Conservation (phyloP, 2,113 vertebrate genomes). For the Sinocyclocheilus maitianheensis region DNA sequence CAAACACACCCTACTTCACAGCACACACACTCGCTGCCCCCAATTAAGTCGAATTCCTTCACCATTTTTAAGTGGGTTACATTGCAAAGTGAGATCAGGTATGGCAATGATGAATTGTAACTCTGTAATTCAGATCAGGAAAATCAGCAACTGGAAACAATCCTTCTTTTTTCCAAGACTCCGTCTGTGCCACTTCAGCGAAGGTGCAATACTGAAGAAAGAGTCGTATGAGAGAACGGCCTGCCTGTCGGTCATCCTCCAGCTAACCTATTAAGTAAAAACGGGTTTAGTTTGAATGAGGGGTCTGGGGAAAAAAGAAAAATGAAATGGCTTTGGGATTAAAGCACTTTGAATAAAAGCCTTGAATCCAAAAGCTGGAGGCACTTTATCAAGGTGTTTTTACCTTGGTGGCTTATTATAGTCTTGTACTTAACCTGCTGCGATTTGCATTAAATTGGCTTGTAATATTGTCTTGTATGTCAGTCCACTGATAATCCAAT, state of each 20-base stretch:
- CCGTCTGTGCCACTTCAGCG: neutral
- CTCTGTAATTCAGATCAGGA: slow-evolving; percentile 63
- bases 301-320: neutral
- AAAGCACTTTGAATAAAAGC: slow-evolving; percentile 22
- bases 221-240: neutral
- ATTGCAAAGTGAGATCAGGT: slow-evolving; percentile 47
- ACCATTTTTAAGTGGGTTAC: neutral
- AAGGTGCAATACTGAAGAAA: slow-evolving; percentile 31
- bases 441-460: neutral
- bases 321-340: neutral
- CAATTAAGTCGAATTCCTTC: slow-evolving; percentile 20
- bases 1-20: slow-evolving; percentile 3
- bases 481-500: neutral
- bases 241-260: slow-evolving; percentile 14
- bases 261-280: slow-evolving; percentile 29
- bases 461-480: slow-evolving; percentile 19
- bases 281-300: slow-evolving; percentile 30
- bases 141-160: slow-evolving; percentile 63
- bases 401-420: slow-evolving; percentile 6
- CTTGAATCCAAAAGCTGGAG: slow-evolving; percentile 17
- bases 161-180: slow-evolving; percentile 43
- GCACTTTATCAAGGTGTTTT: neutral
- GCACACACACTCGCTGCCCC: slow-evolving; percentile 36
- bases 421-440: slow-evolving; percentile 7
- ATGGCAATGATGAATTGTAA: slow-evolving; percentile 61